These are phyloP conservation scores for Muscicapa striata DNA, from an alignment of 2,797 vertebrate species.

Conservation along the genomic window DNA sequence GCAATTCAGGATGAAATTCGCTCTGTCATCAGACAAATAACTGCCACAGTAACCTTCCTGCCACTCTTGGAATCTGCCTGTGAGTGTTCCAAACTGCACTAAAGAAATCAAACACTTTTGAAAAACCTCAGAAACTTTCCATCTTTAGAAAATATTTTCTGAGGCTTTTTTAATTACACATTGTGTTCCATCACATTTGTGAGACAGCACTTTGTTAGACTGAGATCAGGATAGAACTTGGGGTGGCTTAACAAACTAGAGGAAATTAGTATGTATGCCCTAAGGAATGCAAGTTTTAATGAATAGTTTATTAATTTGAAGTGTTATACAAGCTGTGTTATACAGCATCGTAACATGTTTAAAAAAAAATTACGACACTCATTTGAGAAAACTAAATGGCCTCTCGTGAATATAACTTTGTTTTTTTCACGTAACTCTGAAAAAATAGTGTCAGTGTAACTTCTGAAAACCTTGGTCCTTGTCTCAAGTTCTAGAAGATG, in stretches of 20 bases:
- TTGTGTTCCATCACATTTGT: not conserved
- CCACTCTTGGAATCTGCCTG: constrained; percentile 92
- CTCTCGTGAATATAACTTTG: accelerated
- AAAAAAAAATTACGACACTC: not conserved
- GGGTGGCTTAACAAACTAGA: not conserved
- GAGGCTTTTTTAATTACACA: not conserved
- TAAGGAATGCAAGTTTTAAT: not conserved
- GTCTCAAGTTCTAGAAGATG: not conserved
- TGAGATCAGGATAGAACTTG: not conserved
- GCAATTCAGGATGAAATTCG: constrained; percentile 96
- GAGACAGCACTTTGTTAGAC: not conserved
- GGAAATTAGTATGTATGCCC: not conserved
- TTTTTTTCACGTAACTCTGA: not conserved
- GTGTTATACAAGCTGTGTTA: not conserved
- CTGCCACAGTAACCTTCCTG: constrained; percentile 94
- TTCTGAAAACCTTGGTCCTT: not conserved
- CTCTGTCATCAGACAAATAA: constrained; percentile 94
- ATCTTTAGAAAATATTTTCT: not conserved
- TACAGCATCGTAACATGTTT: not conserved
- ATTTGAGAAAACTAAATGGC: not conserved
- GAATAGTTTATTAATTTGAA: not conserved
- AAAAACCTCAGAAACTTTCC: not conserved
- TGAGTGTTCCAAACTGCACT: constrained; percentile 75
- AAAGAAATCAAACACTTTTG: not conserved
- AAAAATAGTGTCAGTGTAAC: not conserved